Evolutionary conservation across 1,140 invertebrate genomes (phyloP).

Genomic region (Antheraea pernyi): DNA sequence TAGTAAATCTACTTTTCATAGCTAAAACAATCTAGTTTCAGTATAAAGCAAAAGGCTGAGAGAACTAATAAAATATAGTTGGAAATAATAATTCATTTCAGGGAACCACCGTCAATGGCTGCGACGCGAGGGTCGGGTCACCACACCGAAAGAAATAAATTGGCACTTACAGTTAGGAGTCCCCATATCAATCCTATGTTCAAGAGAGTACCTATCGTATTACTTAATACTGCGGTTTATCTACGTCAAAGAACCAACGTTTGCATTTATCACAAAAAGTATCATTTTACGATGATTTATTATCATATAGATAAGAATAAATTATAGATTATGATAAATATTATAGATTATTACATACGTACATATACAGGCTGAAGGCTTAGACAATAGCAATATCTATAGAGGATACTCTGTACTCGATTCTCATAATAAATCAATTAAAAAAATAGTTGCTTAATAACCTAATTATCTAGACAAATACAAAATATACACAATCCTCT

Average conservation of each 20-base stretch:
- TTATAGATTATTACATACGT: too few relatives aligned
- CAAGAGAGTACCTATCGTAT: background rate
- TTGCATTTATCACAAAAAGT: background rate
- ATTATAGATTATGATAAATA: too few relatives aligned
- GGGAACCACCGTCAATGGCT: background rate
- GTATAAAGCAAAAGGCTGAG: background rate
- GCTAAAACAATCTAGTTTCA: background rate
- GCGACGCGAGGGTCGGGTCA: background rate
- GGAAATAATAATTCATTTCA: background rate
- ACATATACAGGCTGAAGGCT: too few relatives aligned
- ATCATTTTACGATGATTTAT: background rate
- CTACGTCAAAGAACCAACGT: background rate
- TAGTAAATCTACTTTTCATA: background rate
- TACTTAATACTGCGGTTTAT: background rate
- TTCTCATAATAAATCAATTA: too few relatives aligned
- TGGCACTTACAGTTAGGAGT: background rate
- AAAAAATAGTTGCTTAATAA: too few relatives aligned
- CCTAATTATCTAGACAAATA: too few relatives aligned
- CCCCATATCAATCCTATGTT: background rate
- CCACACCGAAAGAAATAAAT: constrained; percentile 4
- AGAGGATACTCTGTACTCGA: too few relatives aligned
- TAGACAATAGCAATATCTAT: too few relatives aligned
- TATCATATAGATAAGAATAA: too few relatives aligned
- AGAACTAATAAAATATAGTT: background rate
- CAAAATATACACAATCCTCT: too few relatives aligned